A percentile compares a stretch with the other conserved stretches of the same genome.
phyloP scores from a whole-genome alignment of 2,888 invertebrate genomes.

The Drosophila pseudotalamancana region DNA sequence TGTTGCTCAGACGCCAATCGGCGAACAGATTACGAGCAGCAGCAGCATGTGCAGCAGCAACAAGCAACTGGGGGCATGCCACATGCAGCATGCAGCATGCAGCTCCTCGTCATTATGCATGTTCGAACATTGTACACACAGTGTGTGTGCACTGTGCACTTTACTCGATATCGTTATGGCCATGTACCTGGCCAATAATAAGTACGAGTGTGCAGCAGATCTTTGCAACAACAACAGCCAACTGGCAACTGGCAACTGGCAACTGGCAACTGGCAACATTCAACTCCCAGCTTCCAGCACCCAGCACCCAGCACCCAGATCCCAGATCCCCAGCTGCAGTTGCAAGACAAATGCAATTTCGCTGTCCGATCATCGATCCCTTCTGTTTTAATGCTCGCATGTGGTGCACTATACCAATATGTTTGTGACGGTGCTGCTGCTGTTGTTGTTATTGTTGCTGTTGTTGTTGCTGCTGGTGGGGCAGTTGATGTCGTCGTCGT shows the following conservation, averaged over 20 bases:
- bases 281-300: too few relatives aligned
- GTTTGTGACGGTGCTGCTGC: constrained; percentile 37
- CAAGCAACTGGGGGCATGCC: constrained; percentile 19
- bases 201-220: constrained; percentile 42
- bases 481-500: constrained; percentile 44
- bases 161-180: constrained; percentile 61
- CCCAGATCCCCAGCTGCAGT: constrained; percentile 14
- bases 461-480: constrained; percentile 40
- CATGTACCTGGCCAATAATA: constrained; percentile 40
- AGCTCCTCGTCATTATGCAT: constrained; percentile 55
- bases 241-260: constrained; percentile 1
- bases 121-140: constrained; percentile 36
- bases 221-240: neutral
- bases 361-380: constrained; percentile 72
- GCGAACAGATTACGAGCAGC: constrained; percentile 61
- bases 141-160: constrained; percentile 41
- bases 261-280: too few relatives aligned
- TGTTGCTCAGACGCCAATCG: constrained; percentile 69
- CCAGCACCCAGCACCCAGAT: too few relatives aligned
- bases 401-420: constrained; percentile 62
- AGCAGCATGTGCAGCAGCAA: constrained; percentile 17
- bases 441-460: constrained; percentile 41
- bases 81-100: constrained; percentile 37
- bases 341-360: constrained; percentile 65
- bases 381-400: constrained; percentile 60